These are phyloP conservation scores for Cheirogaleus major DNA, from an alignment of 2,797 vertebrate genomes.

Conservation along the genomic window DNA sequence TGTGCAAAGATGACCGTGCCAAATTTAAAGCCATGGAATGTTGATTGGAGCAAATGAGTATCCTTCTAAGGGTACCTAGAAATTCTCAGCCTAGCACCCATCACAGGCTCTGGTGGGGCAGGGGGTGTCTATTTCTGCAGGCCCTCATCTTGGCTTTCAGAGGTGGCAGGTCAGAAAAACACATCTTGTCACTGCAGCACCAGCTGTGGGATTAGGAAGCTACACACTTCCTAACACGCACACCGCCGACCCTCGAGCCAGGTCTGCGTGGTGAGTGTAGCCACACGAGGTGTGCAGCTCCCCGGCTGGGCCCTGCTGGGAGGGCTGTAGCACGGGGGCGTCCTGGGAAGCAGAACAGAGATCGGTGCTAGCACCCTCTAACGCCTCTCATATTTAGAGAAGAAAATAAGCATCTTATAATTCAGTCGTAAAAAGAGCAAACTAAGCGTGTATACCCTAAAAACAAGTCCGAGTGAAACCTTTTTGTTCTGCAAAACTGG, in stretches of 20 bases:
- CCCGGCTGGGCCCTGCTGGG: not conserved
- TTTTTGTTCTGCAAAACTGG: not conserved
- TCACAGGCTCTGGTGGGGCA: not conserved
- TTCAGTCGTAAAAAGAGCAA: slow-evolving; percentile 22
- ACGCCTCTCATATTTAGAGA: not conserved
- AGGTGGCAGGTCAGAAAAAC: not conserved
- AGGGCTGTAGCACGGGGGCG: not conserved
- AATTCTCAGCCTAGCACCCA: not conserved
- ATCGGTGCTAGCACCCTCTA: not conserved
- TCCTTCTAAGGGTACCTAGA: not conserved
- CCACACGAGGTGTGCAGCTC: fast-evolving
- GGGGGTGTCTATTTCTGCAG: not conserved
- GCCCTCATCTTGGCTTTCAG: not conserved
- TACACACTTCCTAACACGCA: not conserved
- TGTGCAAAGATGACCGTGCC: not conserved
- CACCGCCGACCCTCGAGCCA: fast-evolving
- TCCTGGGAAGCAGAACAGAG: not conserved
- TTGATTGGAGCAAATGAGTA: not conserved
- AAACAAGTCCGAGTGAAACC: not conserved
- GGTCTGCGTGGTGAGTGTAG: fast-evolving
- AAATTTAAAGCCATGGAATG: not conserved
- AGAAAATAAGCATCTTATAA: not conserved
- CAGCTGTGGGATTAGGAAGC: not conserved
- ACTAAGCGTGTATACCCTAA: not conserved
- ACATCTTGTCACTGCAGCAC: not conserved